phyloP scores from a whole-genome alignment of 1,140 invertebrate species.

The Euwallacea fornicatus region DNA sequence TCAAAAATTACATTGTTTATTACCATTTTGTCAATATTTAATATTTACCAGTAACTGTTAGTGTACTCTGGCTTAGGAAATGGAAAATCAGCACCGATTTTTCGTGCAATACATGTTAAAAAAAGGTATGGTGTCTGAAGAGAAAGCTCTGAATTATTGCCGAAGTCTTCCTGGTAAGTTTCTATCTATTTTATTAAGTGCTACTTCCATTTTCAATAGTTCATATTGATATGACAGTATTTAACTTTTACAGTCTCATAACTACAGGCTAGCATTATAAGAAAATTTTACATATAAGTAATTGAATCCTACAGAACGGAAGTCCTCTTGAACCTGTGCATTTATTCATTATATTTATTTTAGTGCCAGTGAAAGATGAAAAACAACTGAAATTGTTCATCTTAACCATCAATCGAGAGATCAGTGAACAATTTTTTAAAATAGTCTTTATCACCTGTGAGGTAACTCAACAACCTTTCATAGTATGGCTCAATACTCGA shows the following conservation, averaged over 20 bases:
- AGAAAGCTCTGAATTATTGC: slow-evolving; percentile 42
- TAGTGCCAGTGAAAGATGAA: slow-evolving; percentile 28
- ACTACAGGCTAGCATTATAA: background rate
- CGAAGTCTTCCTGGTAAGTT: slow-evolving; percentile 22
- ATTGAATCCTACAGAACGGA: background rate
- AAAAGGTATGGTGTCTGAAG: slow-evolving; percentile 36
- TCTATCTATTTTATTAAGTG: no score
- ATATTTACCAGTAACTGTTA: no score
- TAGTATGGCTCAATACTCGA: slow-evolving; percentile 44
- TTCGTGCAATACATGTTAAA: slow-evolving; percentile 45
- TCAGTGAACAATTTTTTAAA: slow-evolving; percentile 43
- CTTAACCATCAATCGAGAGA: slow-evolving; percentile 42
- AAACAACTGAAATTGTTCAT: slow-evolving; percentile 38
- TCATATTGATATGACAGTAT: slow-evolving; percentile 6
- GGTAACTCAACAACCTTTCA: slow-evolving; percentile 40
- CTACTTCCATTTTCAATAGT: background rate
- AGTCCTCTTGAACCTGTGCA: background rate
- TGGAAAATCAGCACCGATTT: slow-evolving; percentile 39
- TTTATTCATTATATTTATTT: slow-evolving; percentile 7
- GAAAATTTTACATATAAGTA: background rate
- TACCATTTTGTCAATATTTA: background rate
- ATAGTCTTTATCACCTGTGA: slow-evolving; percentile 43
- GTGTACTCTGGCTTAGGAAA: background rate
- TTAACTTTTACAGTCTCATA: no score
- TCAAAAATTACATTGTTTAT: background rate